Base-by-base conservation (phyloP, 2,113 vertebrate species). In the Salminus brasiliensis region DNA sequence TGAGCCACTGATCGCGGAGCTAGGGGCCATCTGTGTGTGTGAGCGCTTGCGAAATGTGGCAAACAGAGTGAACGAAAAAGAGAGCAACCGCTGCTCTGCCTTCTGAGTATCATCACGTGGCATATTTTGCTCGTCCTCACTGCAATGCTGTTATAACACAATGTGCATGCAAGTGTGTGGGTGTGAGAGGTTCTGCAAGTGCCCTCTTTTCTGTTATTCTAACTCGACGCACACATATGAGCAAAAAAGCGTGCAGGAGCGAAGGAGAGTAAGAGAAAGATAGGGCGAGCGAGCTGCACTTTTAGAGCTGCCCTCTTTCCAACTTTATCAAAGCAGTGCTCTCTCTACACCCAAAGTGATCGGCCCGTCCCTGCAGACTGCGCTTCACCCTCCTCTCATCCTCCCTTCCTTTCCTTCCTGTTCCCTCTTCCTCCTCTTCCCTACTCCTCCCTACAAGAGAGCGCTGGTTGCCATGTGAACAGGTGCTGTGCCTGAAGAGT, bases 401-500 rank as follows among this genome's bases (percentile, higher is more conserved):
- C 10, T 63, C 23, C 63, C 65, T 45, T 74, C 55, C 45, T 29
- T 63, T 39, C 63, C 49, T 68, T 67, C 55, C 75, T 57, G 52
- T 83, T 78, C 36, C 13, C 62, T 55, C 39, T 47, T 67, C 68
- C 57, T 69, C 62, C 30, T 69, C 69, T 69, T 69, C 52, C 52
- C 76, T 65, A 69, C 34, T 72, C 72, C 27, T 68, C 43, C 39
- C 52, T 67, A 52, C 29, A 23, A 62, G 21, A 45, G 25, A 71
- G 78, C 29, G 16, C 72, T 79, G 74, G 84, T 87, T 87, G 82
- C 84, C 86, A 87, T 87, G 84, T 86, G 84, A 88, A 88, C 84
- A 72, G 79, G 76, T 81, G 72, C 76, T 68, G 67, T 72, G 76
- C 70, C 68, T 78, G 52, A 76, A 84, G 49, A 75, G 74, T 71